Base-by-base conservation (phyloP, 2,888 invertebrate species). In the Rotaria sp. region DNA sequence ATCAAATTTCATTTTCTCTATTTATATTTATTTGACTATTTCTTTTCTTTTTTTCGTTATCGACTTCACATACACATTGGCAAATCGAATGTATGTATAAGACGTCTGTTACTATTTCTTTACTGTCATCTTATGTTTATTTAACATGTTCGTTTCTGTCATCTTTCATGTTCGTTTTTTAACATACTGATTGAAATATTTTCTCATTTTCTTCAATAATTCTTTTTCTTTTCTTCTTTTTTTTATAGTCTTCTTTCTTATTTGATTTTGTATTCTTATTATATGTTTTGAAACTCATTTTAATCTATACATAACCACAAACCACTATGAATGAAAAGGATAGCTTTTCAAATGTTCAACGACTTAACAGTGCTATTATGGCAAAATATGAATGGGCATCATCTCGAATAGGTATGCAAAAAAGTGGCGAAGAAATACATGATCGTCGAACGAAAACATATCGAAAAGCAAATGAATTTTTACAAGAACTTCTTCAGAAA, bases 131-230 rank as follows among this genome's bases (percentile, higher is more conserved):
- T 21, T 15, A 67, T 67, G 67, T 67, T 67, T 67, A 67, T 35
- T 67, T 67, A 67, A 67, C 67, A 67, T 67, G 21, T 67, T 67
- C 35, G 67, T 35, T 67, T 67, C 35, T 35, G 30, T 30, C 67
- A 67, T 30, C 1, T 13, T 67, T 35, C 35, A 35, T 24, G 1
- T 67, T 67, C 21, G 21, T 35, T 35, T 67, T 67, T 67, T 67
- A 67, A 35, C 67, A 67, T 67, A 67, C 35, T 67, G 67, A 35
- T 67, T 67, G 35, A 67, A 67, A 67, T 67, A 67, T 67, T 67
- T 67, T 67, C 67, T 67, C 35, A 67, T 67, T 67, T 67, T 18
- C 18, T 35, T 35, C 67, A 5, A 21, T 21, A 15, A 8, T 67
- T 67, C 35, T 30, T 21, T 67, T 30, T 67, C n/a, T 67, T 11